phyloP scores from a whole-genome alignment of 2,113 vertebrate species.

The Osmerus mordax region DNA sequence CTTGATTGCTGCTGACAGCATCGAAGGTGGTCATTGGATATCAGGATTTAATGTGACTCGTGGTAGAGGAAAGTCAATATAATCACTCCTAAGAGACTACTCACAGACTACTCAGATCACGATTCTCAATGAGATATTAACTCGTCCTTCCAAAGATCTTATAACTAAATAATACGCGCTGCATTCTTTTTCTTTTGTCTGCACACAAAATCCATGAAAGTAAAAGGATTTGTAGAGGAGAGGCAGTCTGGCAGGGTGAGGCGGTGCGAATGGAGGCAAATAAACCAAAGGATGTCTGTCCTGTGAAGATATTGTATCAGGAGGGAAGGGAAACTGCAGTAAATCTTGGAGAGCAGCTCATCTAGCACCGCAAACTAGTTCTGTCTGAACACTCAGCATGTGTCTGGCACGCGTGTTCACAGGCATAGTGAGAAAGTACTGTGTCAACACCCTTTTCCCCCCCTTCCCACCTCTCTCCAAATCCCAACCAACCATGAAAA shows the following conservation, averaged over 20 bases:
- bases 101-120: too few species aligned
- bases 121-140: too few species aligned
- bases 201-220: too few species aligned
- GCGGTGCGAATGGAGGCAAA: neutral
- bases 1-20: neutral
- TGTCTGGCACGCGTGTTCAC: neutral
- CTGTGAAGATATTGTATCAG: neutral
- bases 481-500: neutral
- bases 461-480: neutral
- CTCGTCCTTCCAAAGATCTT: too few species aligned
- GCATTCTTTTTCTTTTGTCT: too few species aligned
- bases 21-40: neutral
- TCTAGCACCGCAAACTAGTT: neutral
- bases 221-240: too few species aligned
- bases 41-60: neutral
- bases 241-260: neutral
- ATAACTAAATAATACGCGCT: too few species aligned
- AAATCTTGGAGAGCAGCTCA: neutral
- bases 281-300: neutral
- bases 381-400: slow-evolving; percentile 4
- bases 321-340: neutral
- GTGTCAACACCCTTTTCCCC: neutral
- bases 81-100: too few species aligned
- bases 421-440: neutral
- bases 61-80: neutral